phyloP scores from a whole-genome alignment of 2,113 vertebrate genomes.

The Hippocampus comes region DNA sequence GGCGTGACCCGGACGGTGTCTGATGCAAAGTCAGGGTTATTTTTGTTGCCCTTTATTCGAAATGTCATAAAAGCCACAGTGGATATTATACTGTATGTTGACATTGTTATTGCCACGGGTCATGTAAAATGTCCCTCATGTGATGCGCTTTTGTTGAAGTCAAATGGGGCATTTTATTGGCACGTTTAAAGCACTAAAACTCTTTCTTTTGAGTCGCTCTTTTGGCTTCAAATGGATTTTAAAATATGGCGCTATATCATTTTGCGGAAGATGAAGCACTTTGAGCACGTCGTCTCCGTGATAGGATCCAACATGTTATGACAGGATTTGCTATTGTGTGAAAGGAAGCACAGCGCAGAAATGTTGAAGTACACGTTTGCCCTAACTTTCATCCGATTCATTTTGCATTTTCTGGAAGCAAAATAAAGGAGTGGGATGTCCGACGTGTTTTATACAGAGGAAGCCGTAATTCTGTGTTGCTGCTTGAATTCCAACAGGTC shows the following conservation, averaged over 20 bases:
- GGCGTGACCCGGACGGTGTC: conserved; percentile 40
- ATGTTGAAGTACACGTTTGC: too few relatives aligned
- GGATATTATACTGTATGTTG: background rate
- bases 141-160: background rate
- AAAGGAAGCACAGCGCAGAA: too few relatives aligned
- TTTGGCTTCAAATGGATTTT: background rate
- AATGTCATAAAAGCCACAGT: conserved; percentile 5
- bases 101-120: background rate
- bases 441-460: too few relatives aligned
- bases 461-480: background rate
- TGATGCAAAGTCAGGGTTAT: conserved; percentile 53
- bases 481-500: conserved; percentile 43
- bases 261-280: background rate
- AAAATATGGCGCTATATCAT: background rate
- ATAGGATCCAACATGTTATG: too few relatives aligned
- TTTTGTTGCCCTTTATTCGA: conserved; percentile 19
- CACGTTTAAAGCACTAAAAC: background rate
- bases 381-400: background rate
- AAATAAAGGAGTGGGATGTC: background rate
- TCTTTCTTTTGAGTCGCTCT: background rate
- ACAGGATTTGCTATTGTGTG: background rate
- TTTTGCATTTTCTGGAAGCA: background rate
- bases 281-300: too few relatives aligned
- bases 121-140: background rate
- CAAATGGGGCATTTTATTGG: background rate